A percentile compares a stretch with the other conserved stretches of the same genome.
Conservation (phyloP, 2,888 invertebrate genomes). For the Maniola hyperantus region DNA sequence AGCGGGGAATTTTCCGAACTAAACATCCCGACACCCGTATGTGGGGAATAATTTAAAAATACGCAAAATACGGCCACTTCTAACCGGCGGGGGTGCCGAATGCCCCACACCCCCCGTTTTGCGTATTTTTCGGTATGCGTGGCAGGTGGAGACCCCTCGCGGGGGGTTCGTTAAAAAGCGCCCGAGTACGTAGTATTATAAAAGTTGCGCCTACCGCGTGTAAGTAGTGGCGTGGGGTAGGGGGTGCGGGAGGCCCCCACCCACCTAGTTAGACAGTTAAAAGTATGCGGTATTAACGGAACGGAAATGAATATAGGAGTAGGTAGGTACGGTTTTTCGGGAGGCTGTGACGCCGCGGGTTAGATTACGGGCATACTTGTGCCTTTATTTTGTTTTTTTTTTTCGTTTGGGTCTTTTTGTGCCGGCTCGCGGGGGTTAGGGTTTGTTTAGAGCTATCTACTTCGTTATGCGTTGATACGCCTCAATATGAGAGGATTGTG, state of each 20-base stretch:
- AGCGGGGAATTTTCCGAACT: slow-evolving; percentile 57
- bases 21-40: slow-evolving; percentile 71
- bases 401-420: slow-evolving; percentile 45
- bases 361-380: slow-evolving; percentile 81
- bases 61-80: slow-evolving; percentile 82
- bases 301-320: slow-evolving; percentile 83
- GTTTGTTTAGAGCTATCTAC: slow-evolving; percentile 43
- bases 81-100: slow-evolving; percentile 66
- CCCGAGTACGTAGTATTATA: slow-evolving; percentile 82
- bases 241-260: slow-evolving; percentile 43
- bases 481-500: slow-evolving; percentile 19
- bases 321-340: slow-evolving; percentile 66
- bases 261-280: slow-evolving; percentile 82
- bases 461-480: slow-evolving; percentile 37
- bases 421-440: slow-evolving; percentile 42
- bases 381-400: slow-evolving; percentile 57
- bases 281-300: slow-evolving; percentile 83
- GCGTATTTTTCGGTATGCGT: slow-evolving; percentile 82
- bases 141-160: slow-evolving; percentile 74
- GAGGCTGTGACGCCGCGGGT: slow-evolving; percentile 74
- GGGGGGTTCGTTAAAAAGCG: slow-evolving; percentile 81
- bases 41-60: slow-evolving; percentile 81
- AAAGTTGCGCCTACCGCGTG: slow-evolving; percentile 82
- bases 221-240: slow-evolving; percentile 71
- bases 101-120: slow-evolving; percentile 60